Base-by-base conservation (phyloP, 2,113 vertebrate species). In the Phasianus colchicus region DNA sequence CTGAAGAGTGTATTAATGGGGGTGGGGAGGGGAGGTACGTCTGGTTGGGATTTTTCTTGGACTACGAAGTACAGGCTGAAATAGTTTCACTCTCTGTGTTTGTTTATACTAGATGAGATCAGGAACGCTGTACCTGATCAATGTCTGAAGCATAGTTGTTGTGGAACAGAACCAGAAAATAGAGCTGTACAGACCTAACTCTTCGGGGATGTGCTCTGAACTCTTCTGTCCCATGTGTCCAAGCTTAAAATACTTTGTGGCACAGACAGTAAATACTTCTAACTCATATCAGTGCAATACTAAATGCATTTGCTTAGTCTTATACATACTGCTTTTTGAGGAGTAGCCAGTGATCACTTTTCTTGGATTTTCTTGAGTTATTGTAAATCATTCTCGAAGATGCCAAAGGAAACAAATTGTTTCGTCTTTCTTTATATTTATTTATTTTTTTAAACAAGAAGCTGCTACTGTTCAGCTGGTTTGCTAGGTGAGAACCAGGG, bases 341-440 rank as follows among this genome's bases (percentile, higher is more conserved):
- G 58, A 83, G 67, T 92, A 96, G 96, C 93, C 92, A 94, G 86
- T 83, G 95, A 74, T 95, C 52, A 15, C 45, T 88, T 90, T 27
- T 32, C 81, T 70, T 63, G 88, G 55, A 54, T 96, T 95, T 88
- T 94, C 91, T 96, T 92, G 92, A 95, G 65, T 96, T 96, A 96
- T 76, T 94, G 92, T 96, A 96, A 89, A 71, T 97, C 97, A 92
- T 96, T 97, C 97, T 95, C 95, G 91, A 92, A 93, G 94, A 98
- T 98, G 97, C 98, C 98, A 98, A 98, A 98, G 98, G 98, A 98
- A 97, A 94, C 88, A 81, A 96, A 91, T 96, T 96, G 93, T 92
- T 95, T 96, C 95, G 85, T 95, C 79, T 95, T 90, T 89, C 92
- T 75, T 87, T 82, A 8, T 93, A 88, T 96, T 97, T 97, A 97